Conservation (phyloP, 1,140 invertebrate genomes). For the Megathymus violae region DNA sequence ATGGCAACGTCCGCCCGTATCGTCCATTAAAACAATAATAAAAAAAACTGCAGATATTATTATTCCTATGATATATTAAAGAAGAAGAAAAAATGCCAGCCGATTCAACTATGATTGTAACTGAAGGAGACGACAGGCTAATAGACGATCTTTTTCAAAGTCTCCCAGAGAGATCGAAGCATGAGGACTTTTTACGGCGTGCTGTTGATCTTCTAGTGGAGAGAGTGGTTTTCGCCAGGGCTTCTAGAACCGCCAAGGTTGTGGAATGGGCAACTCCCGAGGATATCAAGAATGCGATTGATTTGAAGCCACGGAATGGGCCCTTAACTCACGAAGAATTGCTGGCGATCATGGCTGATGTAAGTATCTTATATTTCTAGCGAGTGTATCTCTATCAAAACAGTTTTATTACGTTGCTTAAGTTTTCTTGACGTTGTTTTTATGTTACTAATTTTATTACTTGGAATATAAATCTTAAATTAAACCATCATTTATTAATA, state of each 20-base stretch:
- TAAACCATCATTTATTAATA: no score
- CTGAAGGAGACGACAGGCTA: constrained; percentile 49
- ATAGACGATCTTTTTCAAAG: constrained; percentile 73
- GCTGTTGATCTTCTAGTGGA: constrained; percentile 89
- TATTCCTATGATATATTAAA: constrained; percentile 33
- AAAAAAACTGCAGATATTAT: constrained; percentile 46
- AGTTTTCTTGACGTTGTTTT: no score
- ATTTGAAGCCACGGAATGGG: constrained; percentile 86
- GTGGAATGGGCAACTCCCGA: constrained; percentile 90
- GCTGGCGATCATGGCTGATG: constrained; percentile 86
- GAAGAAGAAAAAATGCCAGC: constrained; percentile 65
- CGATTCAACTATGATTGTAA: constrained; percentile 70
- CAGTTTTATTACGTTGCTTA: no score
- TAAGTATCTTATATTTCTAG: constrained; percentile 82
- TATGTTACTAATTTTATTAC: no score
- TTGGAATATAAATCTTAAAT: no score
- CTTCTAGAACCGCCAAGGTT: constrained; percentile 87
- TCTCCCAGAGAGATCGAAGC: constrained; percentile 84
- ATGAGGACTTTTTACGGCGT: constrained; percentile 89
- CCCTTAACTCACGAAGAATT: constrained; percentile 88
- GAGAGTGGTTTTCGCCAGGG: constrained; percentile 90
- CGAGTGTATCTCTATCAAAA: no score
- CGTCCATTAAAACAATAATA: constrained; percentile 37
- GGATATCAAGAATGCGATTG: constrained; percentile 86
- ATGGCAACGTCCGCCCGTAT: constrained; percentile 62